Evolutionary conservation across 2,888 invertebrate species (phyloP).

Genomic region (Eupithecia insigniata): DNA sequence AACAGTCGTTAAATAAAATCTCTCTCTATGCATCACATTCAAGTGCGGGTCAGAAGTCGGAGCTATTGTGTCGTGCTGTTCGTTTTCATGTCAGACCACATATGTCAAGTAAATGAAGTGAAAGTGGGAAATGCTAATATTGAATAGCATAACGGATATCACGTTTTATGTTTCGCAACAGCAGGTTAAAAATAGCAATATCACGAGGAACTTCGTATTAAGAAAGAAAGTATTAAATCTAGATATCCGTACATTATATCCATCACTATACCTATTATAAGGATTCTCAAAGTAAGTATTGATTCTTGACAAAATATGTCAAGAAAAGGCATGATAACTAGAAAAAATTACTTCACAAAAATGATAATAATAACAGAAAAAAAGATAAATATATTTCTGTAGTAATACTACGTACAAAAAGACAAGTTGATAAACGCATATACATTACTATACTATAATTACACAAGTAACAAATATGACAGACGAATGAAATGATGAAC

Average conservation of each 20-base stretch:
- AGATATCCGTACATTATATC: too few species aligned
- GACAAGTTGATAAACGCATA: too few species aligned
- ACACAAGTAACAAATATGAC: too few species aligned
- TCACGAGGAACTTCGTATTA: background rate
- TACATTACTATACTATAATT: too few species aligned
- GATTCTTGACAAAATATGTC: too few species aligned
- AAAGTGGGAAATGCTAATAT: slow-evolving; percentile 40
- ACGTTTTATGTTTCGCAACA: slow-evolving; percentile 4
- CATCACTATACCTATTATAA: too few species aligned
- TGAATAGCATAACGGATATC: slow-evolving; percentile 23
- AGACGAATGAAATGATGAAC: background rate
- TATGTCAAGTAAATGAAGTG: slow-evolving; percentile 60
- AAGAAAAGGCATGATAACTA: background rate
- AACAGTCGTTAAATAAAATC: background rate
- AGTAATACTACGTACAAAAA: background rate
- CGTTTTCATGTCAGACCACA: slow-evolving; percentile 68
- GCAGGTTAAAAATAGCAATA: background rate
- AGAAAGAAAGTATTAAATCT: background rate
- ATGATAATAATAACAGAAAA: background rate
- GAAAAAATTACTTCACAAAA: background rate
- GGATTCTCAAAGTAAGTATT: too few species aligned
- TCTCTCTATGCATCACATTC: slow-evolving; percentile 44
- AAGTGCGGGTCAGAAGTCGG: slow-evolving; percentile 51
- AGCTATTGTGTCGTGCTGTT: slow-evolving; percentile 67
- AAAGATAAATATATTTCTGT: too few species aligned